Evolutionary conservation across 2,113 vertebrate species (phyloP).

Genomic region (Corvus moneduloides): DNA sequence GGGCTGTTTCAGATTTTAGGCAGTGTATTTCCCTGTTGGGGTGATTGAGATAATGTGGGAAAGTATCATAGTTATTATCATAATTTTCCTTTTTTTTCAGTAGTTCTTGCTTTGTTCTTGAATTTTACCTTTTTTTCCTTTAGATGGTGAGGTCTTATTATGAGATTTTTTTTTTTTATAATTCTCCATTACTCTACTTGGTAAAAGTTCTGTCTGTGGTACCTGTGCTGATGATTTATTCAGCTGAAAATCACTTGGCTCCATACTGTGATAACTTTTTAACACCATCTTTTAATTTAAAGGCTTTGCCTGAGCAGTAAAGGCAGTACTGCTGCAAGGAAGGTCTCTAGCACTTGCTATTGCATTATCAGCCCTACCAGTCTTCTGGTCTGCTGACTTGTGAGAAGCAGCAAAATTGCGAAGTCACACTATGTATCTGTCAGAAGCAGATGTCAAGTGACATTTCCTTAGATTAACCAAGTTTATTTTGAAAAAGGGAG

Average conservation of each 20-base stretch:
- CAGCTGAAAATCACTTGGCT: neutral
- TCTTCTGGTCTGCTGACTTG: neutral
- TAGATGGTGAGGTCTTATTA: neutral
- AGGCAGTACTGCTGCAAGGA: neutral
- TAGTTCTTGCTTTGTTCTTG: neutral
- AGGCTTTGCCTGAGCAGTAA: neutral
- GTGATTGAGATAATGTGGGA: fast-evolving
- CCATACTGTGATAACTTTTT: neutral
- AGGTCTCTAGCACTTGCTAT: neutral
- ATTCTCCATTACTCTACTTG: neutral
- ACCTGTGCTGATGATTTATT: neutral
- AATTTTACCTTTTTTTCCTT: neutral
- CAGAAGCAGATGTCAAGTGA: neutral
- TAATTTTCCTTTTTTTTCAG: neutral
- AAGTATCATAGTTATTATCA: neutral
- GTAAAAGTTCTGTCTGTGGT: neutral
- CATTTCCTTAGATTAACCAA: neutral
- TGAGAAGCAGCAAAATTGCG: neutral
- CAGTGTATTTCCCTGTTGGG: neutral
- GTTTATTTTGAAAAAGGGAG: neutral
- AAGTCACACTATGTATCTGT: neutral
- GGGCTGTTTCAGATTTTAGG: neutral
- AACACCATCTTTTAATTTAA: neutral
- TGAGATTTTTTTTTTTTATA: neutral
- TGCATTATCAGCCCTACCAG: neutral